Evolutionary conservation across 2,113 vertebrate species (phyloP), one percentile per base, ranked within the genome.

Genomic region (Pogona vitticeps): DNA sequence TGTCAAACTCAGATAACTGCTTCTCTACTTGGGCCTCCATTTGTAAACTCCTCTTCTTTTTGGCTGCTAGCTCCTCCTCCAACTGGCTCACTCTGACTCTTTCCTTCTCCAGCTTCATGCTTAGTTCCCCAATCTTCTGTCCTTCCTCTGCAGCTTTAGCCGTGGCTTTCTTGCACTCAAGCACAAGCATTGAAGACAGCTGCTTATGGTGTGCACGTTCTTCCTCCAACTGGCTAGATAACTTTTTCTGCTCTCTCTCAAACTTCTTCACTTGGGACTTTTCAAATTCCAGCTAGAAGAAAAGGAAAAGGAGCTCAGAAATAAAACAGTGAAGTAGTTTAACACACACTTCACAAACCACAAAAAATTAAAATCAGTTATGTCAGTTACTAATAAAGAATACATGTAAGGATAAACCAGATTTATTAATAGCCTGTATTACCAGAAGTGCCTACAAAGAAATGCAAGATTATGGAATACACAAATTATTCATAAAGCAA

Each of bases 81-180:
- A 99, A 96, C 63, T 95, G 94, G 15, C 97, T 96, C 85, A 85
- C 96, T 84, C 95, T 97, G 94, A 94, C 98, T 91, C 88, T 96
- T 91, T 98, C 96, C 94, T 98, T 95, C 90, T 99, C 98, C 78
- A 99, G 58, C 42, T 96, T 97, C 38, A 97, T 94, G 94, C 95
- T 97, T 90, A 98, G 86, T 88, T 99, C 98, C 0, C 95, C 96
- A 1, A 97, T 96, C 71, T 97, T 97, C 94, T 98, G 98, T 1
- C 97, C 97, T 88, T 99, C 98, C 92, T 99, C 98, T 14, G 97
- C 96, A 14, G 98, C 97, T 87, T 98, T 97, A 92, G 96, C 95
- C 15, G 96, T 97, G 76, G 98, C 98, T 87, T 98, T 98, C 93
- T 98, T 99, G 95, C 98, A 98, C 95, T 99, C 98, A 67, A 98